phyloP scores from a whole-genome alignment of 2,888 invertebrate genomes.

The Pachydiplax longipennis region DNA sequence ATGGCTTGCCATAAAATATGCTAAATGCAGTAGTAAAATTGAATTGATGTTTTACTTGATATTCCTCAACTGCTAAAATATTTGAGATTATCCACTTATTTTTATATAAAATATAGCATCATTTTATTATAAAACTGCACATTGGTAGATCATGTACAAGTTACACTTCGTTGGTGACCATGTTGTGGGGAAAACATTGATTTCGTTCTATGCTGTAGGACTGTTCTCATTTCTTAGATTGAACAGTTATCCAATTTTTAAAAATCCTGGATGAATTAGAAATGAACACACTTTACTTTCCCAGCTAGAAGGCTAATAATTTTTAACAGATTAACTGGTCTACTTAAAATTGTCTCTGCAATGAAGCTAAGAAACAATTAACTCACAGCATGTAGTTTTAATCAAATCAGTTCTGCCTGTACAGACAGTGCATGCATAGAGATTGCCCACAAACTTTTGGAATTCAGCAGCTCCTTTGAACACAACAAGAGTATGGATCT shows the following conservation, averaged over 20 bases:
- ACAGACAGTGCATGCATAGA: conserved; percentile 45
- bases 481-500: conserved; percentile 43
- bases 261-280: neutral
- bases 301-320: neutral
- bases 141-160: neutral
- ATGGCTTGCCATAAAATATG: neutral
- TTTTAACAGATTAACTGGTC: neutral
- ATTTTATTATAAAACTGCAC: conserved; percentile 34
- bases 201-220: neutral
- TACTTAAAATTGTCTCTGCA: conserved; percentile 13
- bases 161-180: neutral
- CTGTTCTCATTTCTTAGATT: neutral
- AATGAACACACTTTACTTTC: neutral
- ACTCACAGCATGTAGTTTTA: conserved; percentile 44
- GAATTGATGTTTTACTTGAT: neutral
- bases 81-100: conserved; percentile 17
- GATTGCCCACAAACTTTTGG: conserved; percentile 44
- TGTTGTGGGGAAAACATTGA: neutral
- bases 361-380: conserved; percentile 39
- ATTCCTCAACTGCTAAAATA: conserved; percentile 23
- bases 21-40: neutral
- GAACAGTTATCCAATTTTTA: neutral
- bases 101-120: conserved; percentile 39
- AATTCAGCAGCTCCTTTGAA: conserved; percentile 45
- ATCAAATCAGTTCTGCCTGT: conserved; percentile 41